Base-by-base conservation (phyloP, 2,888 invertebrate species). In the Polydrusus cervinus region DNA sequence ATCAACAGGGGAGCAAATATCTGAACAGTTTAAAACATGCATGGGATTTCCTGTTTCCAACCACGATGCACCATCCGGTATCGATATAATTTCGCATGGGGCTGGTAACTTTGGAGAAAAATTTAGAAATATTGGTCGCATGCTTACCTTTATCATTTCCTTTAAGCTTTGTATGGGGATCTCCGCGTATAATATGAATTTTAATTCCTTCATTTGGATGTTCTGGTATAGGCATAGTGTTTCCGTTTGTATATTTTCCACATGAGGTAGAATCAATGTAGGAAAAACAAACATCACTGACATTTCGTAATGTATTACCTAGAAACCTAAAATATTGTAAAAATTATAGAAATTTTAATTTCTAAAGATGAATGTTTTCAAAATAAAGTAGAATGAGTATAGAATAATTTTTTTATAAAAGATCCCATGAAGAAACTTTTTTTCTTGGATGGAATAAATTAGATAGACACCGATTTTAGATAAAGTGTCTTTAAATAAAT, bases 251-350 rank as follows among this genome's bases (percentile, higher is more conserved):
- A 0, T 88, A 86, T 8, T 86, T 87, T 6, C 88, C 88, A 82
- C 88, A 88, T 40, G 87, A 86, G 3, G 57, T n/a, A n/a, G 82
- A 83, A 30, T 83, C 82, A 57, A 93, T 91, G 83, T 91, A 92
- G 0, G 92, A 89, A 82, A 93, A 92, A 85, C 93, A 91, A 11
- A 93, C 88, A 74, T 91, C 92, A 0, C 90, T 88, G 0, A 93
- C 87, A 79, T 90, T 88, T 0, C 87, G 84, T 10, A 93, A 81
- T 9, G 87, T 85, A 25, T 71, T 71, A 1, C 80, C 79, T 9
- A 82, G 77, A 30, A 65, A 55, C 53, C 20, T 88, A 83, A 66
- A 49, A 49, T 14, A 18, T 3, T 18, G 8, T 49, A 25, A 1
- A 25, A 25, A 25, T 49, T 49, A 6, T 49, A n/a, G n/a, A 13